Conservation (phyloP, 1,140 invertebrate genomes). For the Coptotermes formosanus region DNA sequence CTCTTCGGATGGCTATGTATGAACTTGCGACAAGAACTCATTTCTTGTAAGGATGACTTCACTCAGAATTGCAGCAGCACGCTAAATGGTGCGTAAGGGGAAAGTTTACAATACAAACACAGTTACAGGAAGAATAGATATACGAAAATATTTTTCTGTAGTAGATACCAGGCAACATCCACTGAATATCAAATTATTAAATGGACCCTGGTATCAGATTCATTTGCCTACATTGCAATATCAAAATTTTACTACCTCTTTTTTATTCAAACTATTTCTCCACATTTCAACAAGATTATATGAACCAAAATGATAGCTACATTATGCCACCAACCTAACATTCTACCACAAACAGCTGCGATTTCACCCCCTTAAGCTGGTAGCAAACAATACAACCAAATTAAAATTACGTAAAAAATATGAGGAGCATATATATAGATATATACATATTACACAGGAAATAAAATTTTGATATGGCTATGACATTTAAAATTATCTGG, state of each 20-base stretch:
- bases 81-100: not conserved
- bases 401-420: not conserved
- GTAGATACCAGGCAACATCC: not conserved
- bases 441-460: conserved; percentile 18
- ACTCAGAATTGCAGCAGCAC: not conserved
- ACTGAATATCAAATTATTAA: conserved; percentile 13
- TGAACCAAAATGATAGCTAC: conserved; percentile 2
- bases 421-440: not conserved
- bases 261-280: conserved; percentile 18
- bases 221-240: conserved; percentile 4
- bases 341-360: not conserved
- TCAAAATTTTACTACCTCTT: conserved; percentile 16
- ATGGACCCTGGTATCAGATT: not conserved
- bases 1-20: not conserved
- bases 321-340: conserved; percentile 7
- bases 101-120: conserved; percentile 9
- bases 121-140: conserved; percentile 12
- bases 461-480: conserved; percentile 19
- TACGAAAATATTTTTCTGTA: conserved; percentile 13
- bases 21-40: not conserved
- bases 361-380: conserved; percentile 5
- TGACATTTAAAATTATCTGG: conserved; percentile 9
- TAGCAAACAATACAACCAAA: conserved; percentile 12
- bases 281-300: conserved; percentile 13
- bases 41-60: not conserved